A percentile compares a stretch with the other conserved stretches of the same genome.
phyloP scores from a whole-genome alignment of 2,113 vertebrate species.

The Copsychus sechellarum region DNA sequence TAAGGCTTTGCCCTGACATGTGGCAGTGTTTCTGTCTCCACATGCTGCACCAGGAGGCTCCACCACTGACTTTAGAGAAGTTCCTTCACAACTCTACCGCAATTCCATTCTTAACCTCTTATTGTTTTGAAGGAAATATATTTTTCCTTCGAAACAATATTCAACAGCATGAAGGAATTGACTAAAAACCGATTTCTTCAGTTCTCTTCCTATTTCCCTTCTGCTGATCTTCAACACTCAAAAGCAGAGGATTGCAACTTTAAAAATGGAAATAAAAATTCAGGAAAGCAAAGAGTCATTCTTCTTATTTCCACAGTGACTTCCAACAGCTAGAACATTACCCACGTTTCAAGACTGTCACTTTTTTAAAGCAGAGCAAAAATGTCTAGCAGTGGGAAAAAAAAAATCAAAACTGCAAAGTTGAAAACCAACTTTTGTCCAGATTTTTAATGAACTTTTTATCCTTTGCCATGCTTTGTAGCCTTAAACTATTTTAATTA shows the following conservation, averaged over 20 bases:
- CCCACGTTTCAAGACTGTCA: not conserved
- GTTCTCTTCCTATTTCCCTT: not conserved
- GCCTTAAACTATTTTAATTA: not conserved
- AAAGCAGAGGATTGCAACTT: not conserved
- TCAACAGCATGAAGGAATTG: not conserved
- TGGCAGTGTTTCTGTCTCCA: not conserved
- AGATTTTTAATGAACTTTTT: not conserved
- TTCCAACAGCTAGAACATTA: not conserved
- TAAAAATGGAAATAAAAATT: not conserved
- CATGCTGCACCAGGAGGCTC: not conserved
- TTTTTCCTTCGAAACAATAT: not conserved
- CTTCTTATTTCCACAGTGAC: not conserved
- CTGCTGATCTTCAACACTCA: not conserved
- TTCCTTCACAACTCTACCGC: not conserved
- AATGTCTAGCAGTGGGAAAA: not conserved
- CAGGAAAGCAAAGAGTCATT: not conserved
- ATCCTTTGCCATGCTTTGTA: not conserved
- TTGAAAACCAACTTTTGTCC: not conserved
- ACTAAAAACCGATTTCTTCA: not conserved
- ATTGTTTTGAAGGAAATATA: not conserved
- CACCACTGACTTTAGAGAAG: not conserved
- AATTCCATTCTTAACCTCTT: not conserved
- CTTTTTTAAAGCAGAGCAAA: not conserved
- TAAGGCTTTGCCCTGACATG: not conserved
- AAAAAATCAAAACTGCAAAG: not conserved